A percentile compares a stretch with the other conserved stretches of the same genome.
Evolutionary conservation across 2,113 vertebrate genomes (phyloP).

Genomic region (Myotis brandtii): DNA sequence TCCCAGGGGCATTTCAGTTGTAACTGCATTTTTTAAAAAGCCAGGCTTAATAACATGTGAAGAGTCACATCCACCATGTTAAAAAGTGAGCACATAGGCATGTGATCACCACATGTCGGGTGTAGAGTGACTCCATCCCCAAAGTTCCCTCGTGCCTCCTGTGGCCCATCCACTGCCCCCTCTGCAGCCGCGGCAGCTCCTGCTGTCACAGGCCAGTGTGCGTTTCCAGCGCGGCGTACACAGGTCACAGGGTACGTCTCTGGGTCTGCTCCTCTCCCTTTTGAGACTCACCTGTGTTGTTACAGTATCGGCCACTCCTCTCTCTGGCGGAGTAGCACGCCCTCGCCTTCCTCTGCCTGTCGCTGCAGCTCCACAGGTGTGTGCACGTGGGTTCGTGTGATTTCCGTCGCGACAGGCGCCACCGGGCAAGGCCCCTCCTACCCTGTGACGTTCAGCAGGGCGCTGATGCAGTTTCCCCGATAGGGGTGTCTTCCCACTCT

Average conservation of each 20-base stretch:
- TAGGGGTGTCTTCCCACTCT: rapidly evolving
- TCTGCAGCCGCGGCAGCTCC: neutral
- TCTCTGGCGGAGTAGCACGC: neutral
- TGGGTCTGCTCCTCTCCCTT: neutral
- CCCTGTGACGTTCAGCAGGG: neutral
- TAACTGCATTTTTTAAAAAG: neutral
- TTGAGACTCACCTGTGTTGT: neutral
- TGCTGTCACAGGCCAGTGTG: no score
- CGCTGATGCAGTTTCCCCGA: rapidly evolving
- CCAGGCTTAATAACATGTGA: neutral
- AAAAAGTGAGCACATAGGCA: neutral
- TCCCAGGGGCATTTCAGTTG: neutral
- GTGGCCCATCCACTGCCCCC: neutral
- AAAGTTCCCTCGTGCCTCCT: neutral
- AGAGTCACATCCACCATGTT: neutral
- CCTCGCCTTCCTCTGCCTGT: no score
- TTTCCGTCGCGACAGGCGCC: neutral
- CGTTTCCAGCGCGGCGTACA: no score
- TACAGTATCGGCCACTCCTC: neutral
- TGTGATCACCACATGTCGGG: neutral
- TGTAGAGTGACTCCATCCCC: neutral
- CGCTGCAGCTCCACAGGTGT: neutral
- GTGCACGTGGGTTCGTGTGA: neutral
- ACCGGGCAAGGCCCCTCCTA: neutral
- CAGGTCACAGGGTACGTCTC: no score